Conservation (phyloP, 2,888 invertebrate species). For the Drosophila hamatofila region DNA sequence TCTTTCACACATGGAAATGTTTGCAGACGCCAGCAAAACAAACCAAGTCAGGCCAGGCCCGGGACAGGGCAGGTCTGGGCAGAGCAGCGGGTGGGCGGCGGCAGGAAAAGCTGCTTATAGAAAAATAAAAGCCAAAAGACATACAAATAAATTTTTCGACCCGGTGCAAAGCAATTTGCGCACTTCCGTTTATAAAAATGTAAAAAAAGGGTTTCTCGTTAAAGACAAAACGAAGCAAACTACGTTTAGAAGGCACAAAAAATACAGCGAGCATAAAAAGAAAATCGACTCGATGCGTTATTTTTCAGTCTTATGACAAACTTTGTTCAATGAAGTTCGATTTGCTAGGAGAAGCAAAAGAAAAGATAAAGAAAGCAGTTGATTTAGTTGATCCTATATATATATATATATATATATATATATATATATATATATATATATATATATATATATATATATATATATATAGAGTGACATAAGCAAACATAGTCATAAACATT, state of each 20-base stretch:
- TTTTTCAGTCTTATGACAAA: constrained; percentile 68
- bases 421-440: no score
- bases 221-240: constrained; percentile 72
- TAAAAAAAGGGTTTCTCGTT: constrained; percentile 75
- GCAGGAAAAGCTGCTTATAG: constrained; percentile 75
- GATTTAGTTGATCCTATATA: background rate
- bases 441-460: no score
- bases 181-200: constrained; percentile 64
- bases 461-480: no score
- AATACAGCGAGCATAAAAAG: constrained; percentile 20
- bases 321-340: constrained; percentile 56
- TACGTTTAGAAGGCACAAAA: constrained; percentile 18
- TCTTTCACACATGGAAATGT: constrained; percentile 79
- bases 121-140: constrained; percentile 69
- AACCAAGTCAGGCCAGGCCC: constrained; percentile 25
- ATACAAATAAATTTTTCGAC: constrained; percentile 74
- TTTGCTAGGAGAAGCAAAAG: background rate
- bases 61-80: constrained; percentile 9
- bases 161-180: constrained; percentile 80
- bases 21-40: constrained; percentile 80
- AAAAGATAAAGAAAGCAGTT: background rate
- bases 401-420: no score
- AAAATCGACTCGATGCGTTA: constrained; percentile 46
- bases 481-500: no score
- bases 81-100: constrained; percentile 15